phyloP scores from a whole-genome alignment of 1,140 invertebrate species.

The Luehdorfia chinensis region DNA sequence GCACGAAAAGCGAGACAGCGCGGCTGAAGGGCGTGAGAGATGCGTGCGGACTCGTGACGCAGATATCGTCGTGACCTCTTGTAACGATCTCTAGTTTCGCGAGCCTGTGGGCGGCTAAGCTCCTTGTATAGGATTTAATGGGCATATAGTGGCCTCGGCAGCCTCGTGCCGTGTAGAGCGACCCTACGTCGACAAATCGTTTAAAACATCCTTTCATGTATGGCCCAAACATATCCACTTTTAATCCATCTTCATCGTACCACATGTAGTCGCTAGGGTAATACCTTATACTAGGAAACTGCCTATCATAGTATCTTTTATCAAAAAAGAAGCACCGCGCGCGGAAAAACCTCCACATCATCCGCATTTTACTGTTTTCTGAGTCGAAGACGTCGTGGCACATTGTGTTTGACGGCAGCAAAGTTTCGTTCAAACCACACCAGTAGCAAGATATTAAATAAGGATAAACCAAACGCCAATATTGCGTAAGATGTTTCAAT shows the following conservation, averaged over 20 bases:
- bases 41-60: slow-evolving; percentile 37
- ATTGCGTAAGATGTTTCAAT: not conserved
- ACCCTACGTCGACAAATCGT: slow-evolving; percentile 7
- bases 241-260: not conserved
- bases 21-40: slow-evolving; percentile 39
- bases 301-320: not conserved
- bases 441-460: slow-evolving; percentile 2
- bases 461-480: not conserved
- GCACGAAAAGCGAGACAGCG: slow-evolving; percentile 35
- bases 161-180: slow-evolving; percentile 7
- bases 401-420: not conserved
- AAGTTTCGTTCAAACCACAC: slow-evolving; percentile 3
- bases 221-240: not conserved
- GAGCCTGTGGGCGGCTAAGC: not conserved
- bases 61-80: slow-evolving; percentile 27
- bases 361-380: not conserved
- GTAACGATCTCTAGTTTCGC: not conserved
- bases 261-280: not conserved
- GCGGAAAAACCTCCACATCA: not conserved
- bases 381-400: not conserved
- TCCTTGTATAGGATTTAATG: not conserved
- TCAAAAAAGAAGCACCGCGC: not conserved
- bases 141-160: slow-evolving; percentile 1
- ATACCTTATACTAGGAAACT: too few relatives aligned
- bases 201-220: slow-evolving; percentile 7